Percentiles rank a stretch among this genome's conserved stretches.
phyloP scores from a whole-genome alignment of 2,113 vertebrate species.

The Myiozetetes cayanensis region DNA sequence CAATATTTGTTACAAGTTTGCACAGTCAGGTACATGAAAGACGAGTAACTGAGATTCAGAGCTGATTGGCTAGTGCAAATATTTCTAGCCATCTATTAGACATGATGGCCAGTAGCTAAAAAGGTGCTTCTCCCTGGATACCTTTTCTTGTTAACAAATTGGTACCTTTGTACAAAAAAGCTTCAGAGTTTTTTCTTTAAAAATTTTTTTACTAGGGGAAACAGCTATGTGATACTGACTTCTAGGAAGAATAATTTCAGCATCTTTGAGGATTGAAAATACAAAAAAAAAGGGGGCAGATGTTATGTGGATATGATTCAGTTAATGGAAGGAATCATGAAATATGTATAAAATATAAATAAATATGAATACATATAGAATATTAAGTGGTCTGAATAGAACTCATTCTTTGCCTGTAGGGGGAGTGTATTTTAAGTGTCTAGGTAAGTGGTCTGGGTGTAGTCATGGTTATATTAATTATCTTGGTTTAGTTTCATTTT shows the following conservation, averaged over 20 bases:
- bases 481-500: not conserved
- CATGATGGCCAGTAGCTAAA: not conserved
- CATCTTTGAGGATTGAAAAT: not conserved
- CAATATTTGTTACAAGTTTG: not conserved
- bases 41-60: not conserved
- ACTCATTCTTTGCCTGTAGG: not conserved
- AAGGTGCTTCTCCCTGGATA: not conserved
- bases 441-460: not conserved
- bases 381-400: not conserved
- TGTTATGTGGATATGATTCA: not conserved
- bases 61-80: not conserved
- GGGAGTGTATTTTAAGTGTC: not conserved
- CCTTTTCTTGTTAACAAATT: not conserved
- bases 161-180: not conserved
- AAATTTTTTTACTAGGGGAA: not conserved
- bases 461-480: not conserved
- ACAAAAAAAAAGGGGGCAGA: fast-evolving
- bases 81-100: not conserved
- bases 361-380: not conserved
- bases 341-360: not conserved
- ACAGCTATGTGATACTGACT: not conserved
- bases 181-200: not conserved
- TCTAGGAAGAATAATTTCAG: not conserved
- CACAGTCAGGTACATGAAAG: not conserved
- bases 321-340: not conserved